These are phyloP conservation scores for Marmota monax DNA, from an alignment of 2,113 vertebrate species.

Conservation along the genomic window DNA sequence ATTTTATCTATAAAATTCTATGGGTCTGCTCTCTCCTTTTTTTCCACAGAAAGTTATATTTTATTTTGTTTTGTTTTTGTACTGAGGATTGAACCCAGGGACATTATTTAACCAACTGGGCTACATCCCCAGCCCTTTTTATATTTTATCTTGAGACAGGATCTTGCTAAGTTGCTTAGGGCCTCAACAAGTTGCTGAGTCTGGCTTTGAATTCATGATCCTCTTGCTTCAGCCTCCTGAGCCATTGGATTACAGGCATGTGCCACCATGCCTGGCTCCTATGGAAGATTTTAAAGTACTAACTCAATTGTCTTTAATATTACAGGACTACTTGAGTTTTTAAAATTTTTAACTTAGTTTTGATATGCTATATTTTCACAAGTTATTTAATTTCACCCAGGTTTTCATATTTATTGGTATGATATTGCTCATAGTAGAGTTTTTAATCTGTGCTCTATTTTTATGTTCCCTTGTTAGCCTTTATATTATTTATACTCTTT, in stretches of 20 bases:
- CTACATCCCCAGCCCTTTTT: too few relatives aligned
- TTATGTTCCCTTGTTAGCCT: neutral
- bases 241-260: too few relatives aligned
- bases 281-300: neutral
- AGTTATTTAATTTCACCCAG: neutral
- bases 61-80: neutral
- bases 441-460: neutral
- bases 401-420: slow-evolving; percentile 19
- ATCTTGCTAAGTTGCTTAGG: too few relatives aligned
- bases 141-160: too few relatives aligned
- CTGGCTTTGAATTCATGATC: too few relatives aligned
- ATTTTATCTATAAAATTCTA: slow-evolving; percentile 42
- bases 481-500: neutral
- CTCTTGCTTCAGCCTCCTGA: too few relatives aligned
- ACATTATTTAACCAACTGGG: too few relatives aligned
- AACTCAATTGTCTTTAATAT: neutral
- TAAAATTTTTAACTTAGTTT: slow-evolving; percentile 5
- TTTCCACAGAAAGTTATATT: neutral
- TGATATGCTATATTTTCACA: slow-evolving; percentile 25
- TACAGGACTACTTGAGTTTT: neutral
- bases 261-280: too few relatives aligned
- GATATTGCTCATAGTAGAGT: neutral
- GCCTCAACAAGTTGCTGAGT: too few relatives aligned
- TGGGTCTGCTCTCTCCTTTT: neutral
- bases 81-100: too few relatives aligned